A percentile compares a stretch with the other conserved stretches of the same genome.
These are phyloP conservation scores for Brachystomella parvula DNA, from an alignment of 1,140 invertebrate genomes.

Conservation along the genomic window DNA sequence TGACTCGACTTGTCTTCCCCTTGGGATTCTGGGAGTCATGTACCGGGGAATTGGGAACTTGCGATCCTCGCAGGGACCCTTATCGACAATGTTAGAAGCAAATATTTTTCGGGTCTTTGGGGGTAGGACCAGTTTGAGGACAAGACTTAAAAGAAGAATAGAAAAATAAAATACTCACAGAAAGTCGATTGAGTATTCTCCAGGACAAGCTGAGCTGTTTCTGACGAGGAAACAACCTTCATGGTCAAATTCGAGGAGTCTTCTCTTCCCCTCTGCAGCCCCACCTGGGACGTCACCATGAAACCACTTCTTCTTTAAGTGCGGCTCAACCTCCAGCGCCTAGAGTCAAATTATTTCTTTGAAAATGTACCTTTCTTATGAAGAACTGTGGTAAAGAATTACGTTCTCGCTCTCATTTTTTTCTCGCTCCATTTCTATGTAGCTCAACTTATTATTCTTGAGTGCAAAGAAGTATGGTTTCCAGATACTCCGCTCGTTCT, in stretches of 20 bases:
- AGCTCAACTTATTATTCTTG: slow-evolving; percentile 77
- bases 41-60: too few relatives aligned
- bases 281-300: slow-evolving; percentile 67
- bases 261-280: slow-evolving; percentile 63
- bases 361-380: too few relatives aligned
- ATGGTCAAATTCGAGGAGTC: slow-evolving; percentile 63
- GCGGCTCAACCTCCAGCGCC: slow-evolving; percentile 40
- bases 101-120: too few relatives aligned
- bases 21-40: too few relatives aligned
- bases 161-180: too few relatives aligned
- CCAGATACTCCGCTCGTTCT: slow-evolving; percentile 85
- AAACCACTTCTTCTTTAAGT: slow-evolving; percentile 93
- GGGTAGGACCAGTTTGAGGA: too few relatives aligned
- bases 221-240: slow-evolving; percentile 75
- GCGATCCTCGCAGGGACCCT: too few relatives aligned
- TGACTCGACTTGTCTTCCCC: too few relatives aligned
- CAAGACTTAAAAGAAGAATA: too few relatives aligned
- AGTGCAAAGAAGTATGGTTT: slow-evolving; percentile 89
- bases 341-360: too few relatives aligned
- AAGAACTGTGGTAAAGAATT: too few relatives aligned
- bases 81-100: too few relatives aligned
- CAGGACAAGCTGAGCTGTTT: slow-evolving; percentile 89
- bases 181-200: slow-evolving; percentile 90
- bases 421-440: slow-evolving; percentile 56
- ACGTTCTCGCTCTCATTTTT: slow-evolving; percentile 48